A percentile compares a stretch with the other conserved stretches of the same genome.
Evolutionary conservation across 2,888 invertebrate genomes (phyloP).

Genomic region (Sarcophaga carnaria): DNA sequence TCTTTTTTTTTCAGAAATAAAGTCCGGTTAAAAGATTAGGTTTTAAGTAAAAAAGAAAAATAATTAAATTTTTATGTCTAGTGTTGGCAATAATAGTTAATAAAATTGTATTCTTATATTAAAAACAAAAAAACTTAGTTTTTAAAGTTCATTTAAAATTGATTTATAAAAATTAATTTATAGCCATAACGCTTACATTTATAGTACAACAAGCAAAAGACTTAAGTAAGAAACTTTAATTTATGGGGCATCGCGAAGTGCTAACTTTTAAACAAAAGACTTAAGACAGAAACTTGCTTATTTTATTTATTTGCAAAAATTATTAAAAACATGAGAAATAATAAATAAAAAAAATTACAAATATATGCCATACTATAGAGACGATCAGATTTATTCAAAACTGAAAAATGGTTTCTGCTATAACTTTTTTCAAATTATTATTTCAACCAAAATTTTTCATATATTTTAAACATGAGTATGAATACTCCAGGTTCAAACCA

Average conservation of each 20-base stretch:
- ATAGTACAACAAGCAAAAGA: background rate
- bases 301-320: too few relatives aligned
- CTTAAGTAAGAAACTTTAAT: background rate
- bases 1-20: background rate
- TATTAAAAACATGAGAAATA: too few relatives aligned
- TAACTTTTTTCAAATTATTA: too few relatives aligned
- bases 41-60: background rate
- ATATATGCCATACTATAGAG: too few relatives aligned
- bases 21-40: slow-evolving; percentile 16
- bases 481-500: too few relatives aligned
- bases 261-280: background rate
- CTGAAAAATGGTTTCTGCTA: too few relatives aligned
- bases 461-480: too few relatives aligned
- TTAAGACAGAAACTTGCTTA: too few relatives aligned
- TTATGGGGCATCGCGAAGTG: background rate
- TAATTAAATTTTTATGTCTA: background rate
- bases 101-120: background rate
- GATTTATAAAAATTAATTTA: background rate
- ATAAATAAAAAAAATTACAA: too few relatives aligned
- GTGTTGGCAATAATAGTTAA: background rate
- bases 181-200: background rate
- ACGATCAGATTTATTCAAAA: too few relatives aligned
- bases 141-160: background rate
- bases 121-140: background rate
- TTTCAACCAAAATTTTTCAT: too few relatives aligned